Conservation (phyloP, 2,888 invertebrate species). For the Acanthococcus lagerstroemiae region DNA sequence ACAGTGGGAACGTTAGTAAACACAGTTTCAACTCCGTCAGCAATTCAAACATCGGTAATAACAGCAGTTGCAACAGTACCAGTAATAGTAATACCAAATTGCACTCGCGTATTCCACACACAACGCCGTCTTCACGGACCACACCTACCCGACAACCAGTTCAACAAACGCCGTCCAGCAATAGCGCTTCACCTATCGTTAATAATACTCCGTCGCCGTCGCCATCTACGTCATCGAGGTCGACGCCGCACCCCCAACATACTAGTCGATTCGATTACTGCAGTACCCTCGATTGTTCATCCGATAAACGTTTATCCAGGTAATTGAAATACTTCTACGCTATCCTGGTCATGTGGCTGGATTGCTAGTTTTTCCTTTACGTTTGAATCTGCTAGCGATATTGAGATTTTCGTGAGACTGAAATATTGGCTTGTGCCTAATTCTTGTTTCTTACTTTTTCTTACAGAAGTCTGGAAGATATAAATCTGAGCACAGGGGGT, state of each 20-base stretch:
- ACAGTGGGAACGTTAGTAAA: constrained; percentile 5
- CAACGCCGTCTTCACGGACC: constrained; percentile 11
- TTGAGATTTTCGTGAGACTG: not conserved
- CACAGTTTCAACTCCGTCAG: constrained; percentile 31
- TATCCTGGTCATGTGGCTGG: not conserved
- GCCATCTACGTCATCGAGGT: constrained; percentile 25
- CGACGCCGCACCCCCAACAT: constrained; percentile 26
- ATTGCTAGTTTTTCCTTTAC: not conserved
- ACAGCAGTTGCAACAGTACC: not conserved
- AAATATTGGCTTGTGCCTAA: not conserved
- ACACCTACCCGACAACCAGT: constrained; percentile 26
- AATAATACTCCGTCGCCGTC: constrained; percentile 29
- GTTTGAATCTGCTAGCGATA: not conserved
- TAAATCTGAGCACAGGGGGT: constrained; percentile 30
- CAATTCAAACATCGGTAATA: not conserved
- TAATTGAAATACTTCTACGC: not conserved
- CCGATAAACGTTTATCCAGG: constrained; percentile 24
- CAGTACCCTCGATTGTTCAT: constrained; percentile 19
- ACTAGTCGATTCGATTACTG: constrained; percentile 28
- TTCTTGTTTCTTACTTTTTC: not conserved
- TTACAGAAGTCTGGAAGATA: constrained; percentile 37
- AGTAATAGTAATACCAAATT: not conserved
- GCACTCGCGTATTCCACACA: constrained; percentile 13
- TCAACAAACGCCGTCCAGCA: constrained; percentile 29
- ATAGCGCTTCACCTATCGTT: constrained; percentile 24